A percentile compares a stretch with the other conserved stretches of the same genome.
phyloP scores from a whole-genome alignment of 2,113 vertebrate genomes.

The Neodontobutis hainanensis region DNA sequence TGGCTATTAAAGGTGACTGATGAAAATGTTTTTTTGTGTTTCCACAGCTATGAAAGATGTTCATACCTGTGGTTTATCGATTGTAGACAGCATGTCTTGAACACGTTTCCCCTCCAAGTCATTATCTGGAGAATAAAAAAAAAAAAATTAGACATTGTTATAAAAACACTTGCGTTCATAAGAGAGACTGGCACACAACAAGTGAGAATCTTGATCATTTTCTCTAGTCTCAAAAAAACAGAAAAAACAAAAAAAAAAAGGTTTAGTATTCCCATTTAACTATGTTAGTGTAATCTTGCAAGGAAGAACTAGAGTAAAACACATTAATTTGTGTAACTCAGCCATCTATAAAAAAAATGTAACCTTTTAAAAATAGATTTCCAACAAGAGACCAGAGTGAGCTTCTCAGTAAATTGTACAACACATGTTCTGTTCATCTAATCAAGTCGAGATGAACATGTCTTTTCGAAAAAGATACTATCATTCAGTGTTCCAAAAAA shows the following conservation, averaged over 20 bases:
- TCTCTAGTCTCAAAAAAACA: too few relatives aligned
- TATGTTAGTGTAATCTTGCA: too few relatives aligned
- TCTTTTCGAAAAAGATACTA: constrained; percentile 27
- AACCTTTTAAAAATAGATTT: constrained; percentile 12
- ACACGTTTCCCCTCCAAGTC: constrained; percentile 93
- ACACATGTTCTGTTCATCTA: constrained; percentile 42
- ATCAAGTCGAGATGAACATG: constrained; percentile 27
- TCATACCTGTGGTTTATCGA: constrained; percentile 97
- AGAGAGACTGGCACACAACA: constrained; percentile 1
- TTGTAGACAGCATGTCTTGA: constrained; percentile 94
- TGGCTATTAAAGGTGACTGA: constrained; percentile 32
- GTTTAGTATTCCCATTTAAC: too few relatives aligned
- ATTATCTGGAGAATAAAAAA: constrained; percentile 82
- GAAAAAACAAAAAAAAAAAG: too few relatives aligned
- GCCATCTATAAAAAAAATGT: constrained; percentile 2
- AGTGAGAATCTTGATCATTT: too few relatives aligned
- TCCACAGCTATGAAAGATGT: constrained; percentile 11
- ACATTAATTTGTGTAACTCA: not conserved
- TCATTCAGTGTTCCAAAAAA: constrained; percentile 37
- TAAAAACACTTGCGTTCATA: not conserved
- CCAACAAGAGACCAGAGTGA: constrained; percentile 1
- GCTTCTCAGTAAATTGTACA: constrained; percentile 29
- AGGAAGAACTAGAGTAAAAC: not conserved
- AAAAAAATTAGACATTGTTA: constrained; percentile 4
- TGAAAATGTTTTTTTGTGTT: constrained; percentile 16